Evolutionary conservation across 2,113 vertebrate species (phyloP), one percentile per base, ranked within the genome.

Genomic region (Sinocyclocheilus maitianheensis): DNA sequence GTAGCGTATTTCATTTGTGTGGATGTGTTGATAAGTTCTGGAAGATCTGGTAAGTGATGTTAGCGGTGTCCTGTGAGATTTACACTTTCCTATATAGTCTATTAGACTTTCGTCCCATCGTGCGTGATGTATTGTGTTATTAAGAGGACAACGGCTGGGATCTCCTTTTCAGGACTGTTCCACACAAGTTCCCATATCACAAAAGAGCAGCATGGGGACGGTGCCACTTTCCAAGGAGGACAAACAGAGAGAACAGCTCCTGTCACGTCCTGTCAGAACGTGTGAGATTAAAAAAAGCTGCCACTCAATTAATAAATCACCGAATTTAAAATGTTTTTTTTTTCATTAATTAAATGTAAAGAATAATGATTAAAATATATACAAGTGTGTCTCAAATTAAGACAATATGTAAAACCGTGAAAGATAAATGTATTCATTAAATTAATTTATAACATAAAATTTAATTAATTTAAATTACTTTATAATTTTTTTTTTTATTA

Each of bases 271-370:
- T 63, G 22, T 85, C 85, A 83, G 24, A 55, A 87, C 2, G 74
- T 85, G 85, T 53, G 74, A 87, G 83, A 79, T 85, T 74, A 79
- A 89, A 87, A 89, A 69, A 80, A 81, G 20, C 77, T 84, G 60
- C 77, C 85, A 53, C 53, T 81, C 83, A 83, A 87, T 87, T 87
- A 89, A 89, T 89, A 87, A 89, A 83, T 87, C 85, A 87, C 85
- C 83, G 26, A 26, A 43, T 43, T 43, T 43, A 48, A 12, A 48
- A 48, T 48, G 48, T 51, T 10, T 16, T 53, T 55, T 55, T 55
- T 55, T 18, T 26, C 26, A 26, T 26, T 26, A 26, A 10, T 55
- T 55, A 55, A 55, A 55, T 55, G 14, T 55, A 55, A 55, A 55
- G 14, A 55, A 18, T 55, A 55, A 55, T 53, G 14, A 16, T 53